phyloP scores from a whole-genome alignment of 2,888 invertebrate genomes.

The Kryphioiulus occultus region DNA sequence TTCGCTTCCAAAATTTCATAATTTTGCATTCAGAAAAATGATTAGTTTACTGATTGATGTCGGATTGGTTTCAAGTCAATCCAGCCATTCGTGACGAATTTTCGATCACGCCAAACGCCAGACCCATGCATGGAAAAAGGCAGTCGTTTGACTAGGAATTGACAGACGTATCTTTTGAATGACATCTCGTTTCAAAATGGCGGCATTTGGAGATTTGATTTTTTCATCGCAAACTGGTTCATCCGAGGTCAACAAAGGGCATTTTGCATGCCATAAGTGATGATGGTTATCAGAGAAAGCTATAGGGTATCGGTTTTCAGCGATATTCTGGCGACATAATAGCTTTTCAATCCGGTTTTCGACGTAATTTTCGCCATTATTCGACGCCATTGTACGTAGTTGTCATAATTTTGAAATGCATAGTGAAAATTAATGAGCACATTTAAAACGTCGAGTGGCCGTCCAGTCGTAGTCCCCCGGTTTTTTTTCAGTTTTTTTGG shows the following conservation, averaged over 20 bases:
- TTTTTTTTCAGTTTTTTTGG: not conserved
- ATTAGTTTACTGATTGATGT: too few species aligned
- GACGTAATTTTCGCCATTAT: conserved; percentile 2
- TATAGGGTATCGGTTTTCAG: conserved; percentile 28
- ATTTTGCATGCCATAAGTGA: conserved; percentile 35
- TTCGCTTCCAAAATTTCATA: too few species aligned
- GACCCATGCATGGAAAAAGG: not conserved
- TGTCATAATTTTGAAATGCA: conserved; percentile 35
- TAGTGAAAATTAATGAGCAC: conserved; percentile 26
- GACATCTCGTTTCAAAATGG: conserved; percentile 28
- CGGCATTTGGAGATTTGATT: not conserved
- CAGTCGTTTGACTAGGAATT: not conserved
- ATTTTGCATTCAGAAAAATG: too few species aligned
- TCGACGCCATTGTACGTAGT: not conserved
- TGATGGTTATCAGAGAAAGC: conserved; percentile 25
- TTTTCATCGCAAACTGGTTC: not conserved
- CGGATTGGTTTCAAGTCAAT: too few species aligned
- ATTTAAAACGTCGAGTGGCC: conserved; percentile 31
- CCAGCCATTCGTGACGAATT: not conserved
- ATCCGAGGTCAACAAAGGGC: conserved; percentile 26
- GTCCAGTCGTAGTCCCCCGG: not conserved
- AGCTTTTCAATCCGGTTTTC: conserved; percentile 18
- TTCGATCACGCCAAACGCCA: not conserved
- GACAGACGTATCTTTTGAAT: not conserved
- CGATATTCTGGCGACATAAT: not conserved